Evolutionary conservation across 2,888 invertebrate genomes (phyloP), one percentile per base, ranked within the genome.

Genomic region (Sabatieria punctata): DNA sequence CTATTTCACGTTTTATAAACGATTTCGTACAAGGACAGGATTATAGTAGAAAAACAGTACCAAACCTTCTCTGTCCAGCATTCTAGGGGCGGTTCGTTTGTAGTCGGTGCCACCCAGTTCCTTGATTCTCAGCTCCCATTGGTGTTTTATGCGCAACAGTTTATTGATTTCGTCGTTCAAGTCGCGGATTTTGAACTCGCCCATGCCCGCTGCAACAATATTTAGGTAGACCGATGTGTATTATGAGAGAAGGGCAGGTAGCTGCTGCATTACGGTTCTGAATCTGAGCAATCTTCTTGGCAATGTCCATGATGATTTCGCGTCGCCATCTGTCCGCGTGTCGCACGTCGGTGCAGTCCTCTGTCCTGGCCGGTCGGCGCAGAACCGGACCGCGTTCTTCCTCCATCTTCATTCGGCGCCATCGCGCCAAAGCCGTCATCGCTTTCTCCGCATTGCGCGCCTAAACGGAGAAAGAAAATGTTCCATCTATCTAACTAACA

Each of bases 121-220:
- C 56, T 83, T 80, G 54, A 99, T 95, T 65, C 93, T 83, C 45
- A 83, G 81, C 65, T 99, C 97, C 97, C 97, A 99, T 48, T 70
- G 68, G 24, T 68, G 61, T 54, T 74, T 74, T 64, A 95, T 89
- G 41, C 93, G 74, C 49, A 99, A 74, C 52, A 95, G 67, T 69
- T 97, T 95, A 69, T 99, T 99, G 56, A 99, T 99, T 69, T 99
- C 95, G 70, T 99, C 97, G 67, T 99, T 99, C 22, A 99, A 71
- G 66, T 99, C 97, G 18, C 97, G 76, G 53, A 99, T 85, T 23
- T 93, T 78, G 66, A 93, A 99, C 70, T 99, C 97, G 2, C 97
- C 97, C n/a, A 97, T 74, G 48, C 97, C 97, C 54, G 97, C 60
- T 51, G 25, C 24, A 40, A 35, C 26, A 26, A 45, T 4, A 22